These are phyloP conservation scores for Alentia gelatinosa DNA, from an alignment of 2,888 invertebrate genomes.

Conservation along the genomic window DNA sequence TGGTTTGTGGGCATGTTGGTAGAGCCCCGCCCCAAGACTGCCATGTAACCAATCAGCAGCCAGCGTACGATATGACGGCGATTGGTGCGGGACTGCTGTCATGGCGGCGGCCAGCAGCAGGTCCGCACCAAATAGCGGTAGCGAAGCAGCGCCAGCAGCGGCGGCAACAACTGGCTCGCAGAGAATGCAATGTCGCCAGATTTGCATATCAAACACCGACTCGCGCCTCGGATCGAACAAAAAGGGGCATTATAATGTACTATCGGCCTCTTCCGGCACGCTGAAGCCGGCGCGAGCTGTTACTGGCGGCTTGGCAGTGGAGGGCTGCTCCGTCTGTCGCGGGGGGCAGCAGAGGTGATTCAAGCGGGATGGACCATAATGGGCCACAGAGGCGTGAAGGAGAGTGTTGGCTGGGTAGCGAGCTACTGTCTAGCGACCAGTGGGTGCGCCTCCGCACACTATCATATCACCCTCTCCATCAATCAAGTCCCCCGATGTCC, in stretches of 20 bases:
- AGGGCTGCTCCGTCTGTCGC: not conserved
- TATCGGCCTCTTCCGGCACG: conserved; percentile 43
- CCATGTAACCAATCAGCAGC: conserved; percentile 20
- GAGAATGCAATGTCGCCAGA: conserved; percentile 8
- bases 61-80: not conserved
- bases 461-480: conserved; percentile 51
- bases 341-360: not conserved
- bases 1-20: not conserved
- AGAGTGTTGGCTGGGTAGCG: not conserved
- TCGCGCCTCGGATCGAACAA: conserved; percentile 7
- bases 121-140: conserved; percentile 11
- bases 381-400: not conserved
- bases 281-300: conserved; percentile 1
- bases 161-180: not conserved
- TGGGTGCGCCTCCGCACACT: not conserved
- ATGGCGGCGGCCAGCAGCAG: not conserved
- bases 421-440: not conserved
- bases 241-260: conserved; percentile 47
- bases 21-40: not conserved
- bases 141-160: not conserved
- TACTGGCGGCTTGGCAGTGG: not conserved
- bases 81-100: conserved; percentile 37
- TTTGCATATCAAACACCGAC: conserved; percentile 36
- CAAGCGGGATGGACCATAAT: not conserved
- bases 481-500: not conserved